Percentiles rank a stretch among this genome's conserved stretches.
Evolutionary conservation across 1,140 invertebrate genomes (phyloP).

Genomic region (Calephelis nemesis): DNA sequence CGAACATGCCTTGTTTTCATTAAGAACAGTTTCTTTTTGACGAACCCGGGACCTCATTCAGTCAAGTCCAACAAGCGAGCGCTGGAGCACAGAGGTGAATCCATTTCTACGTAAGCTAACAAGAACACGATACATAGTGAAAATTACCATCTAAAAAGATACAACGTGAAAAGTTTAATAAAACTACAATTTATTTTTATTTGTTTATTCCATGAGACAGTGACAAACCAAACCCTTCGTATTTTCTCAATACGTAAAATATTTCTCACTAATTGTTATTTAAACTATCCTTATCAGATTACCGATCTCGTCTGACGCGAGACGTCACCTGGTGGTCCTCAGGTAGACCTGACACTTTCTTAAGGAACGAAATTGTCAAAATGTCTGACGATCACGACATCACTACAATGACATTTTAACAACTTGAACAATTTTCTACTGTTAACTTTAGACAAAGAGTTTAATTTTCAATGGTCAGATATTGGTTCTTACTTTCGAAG

Average conservation of each 20-base stretch:
- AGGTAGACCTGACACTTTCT: slow-evolving; percentile 62
- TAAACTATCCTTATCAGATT: slow-evolving; percentile 61
- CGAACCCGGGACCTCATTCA: too few relatives aligned
- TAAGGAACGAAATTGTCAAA: slow-evolving; percentile 68
- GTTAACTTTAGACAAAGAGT: slow-evolving; percentile 21
- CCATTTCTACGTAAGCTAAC: too few relatives aligned
- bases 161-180: too few relatives aligned
- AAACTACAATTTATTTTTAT: too few relatives aligned
- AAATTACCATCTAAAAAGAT: too few relatives aligned
- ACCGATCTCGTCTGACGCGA: slow-evolving; percentile 42
- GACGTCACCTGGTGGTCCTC: slow-evolving; percentile 61
- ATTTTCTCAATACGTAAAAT: slow-evolving; percentile 35
- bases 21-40: too few relatives aligned
- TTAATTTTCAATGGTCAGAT: slow-evolving; percentile 10
- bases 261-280: slow-evolving; percentile 68
- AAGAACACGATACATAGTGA: too few relatives aligned
- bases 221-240: neutral
- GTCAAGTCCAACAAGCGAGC: too few relatives aligned
- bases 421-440: slow-evolving; percentile 13
- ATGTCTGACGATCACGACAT: slow-evolving; percentile 64
- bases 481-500: slow-evolving; percentile 36
- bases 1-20: too few relatives aligned
- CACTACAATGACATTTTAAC: slow-evolving; percentile 35
- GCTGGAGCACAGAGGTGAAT: too few relatives aligned
- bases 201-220: too few relatives aligned